These are phyloP conservation scores for Lepilemur ruficaudatus DNA, from an alignment of 2,797 vertebrate genomes.

Conservation along the genomic window DNA sequence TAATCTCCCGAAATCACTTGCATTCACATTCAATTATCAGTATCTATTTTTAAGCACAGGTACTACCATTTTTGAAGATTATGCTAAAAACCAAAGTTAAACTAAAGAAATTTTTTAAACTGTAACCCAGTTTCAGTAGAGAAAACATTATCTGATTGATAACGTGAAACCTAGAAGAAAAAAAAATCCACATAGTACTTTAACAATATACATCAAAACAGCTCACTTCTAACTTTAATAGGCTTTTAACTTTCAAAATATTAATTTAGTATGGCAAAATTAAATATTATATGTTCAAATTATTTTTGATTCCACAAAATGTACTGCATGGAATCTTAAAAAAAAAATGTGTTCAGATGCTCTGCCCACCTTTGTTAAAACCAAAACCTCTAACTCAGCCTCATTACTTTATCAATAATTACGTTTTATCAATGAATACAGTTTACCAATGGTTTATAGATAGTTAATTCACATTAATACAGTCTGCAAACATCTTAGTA, in stretches of 20 bases:
- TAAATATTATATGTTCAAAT: conserved; percentile 25
- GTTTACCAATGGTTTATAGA: background rate
- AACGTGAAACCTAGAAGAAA: conserved; percentile 27
- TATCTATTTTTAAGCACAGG: conserved; percentile 20
- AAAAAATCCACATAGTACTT: background rate
- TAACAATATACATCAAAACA: background rate
- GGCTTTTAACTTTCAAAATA: conserved; percentile 42
- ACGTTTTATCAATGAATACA: background rate
- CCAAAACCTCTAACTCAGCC: background rate
- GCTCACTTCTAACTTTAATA: conserved; percentile 37
- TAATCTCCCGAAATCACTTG: conserved; percentile 43
- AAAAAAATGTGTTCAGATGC: background rate
- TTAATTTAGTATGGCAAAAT: conserved; percentile 13
- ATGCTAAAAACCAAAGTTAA: conserved; percentile 17
- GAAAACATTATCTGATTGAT: conserved; percentile 19
- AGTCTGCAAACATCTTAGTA: conserved; percentile 17
- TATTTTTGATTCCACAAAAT: conserved; percentile 41
- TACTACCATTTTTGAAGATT: conserved; percentile 16
- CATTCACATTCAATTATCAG: conserved; percentile 45
- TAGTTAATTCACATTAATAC: background rate
- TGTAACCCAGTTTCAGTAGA: conserved; percentile 24
- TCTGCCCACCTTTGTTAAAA: conserved; percentile 27
- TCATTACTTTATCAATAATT: background rate
- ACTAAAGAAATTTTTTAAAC: conserved; percentile 41
- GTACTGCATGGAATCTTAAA: background rate